Evolutionary conservation across 2,888 invertebrate species (phyloP), one percentile per base, ranked within the genome.

Genomic region (Drosophila kanekoi): DNA sequence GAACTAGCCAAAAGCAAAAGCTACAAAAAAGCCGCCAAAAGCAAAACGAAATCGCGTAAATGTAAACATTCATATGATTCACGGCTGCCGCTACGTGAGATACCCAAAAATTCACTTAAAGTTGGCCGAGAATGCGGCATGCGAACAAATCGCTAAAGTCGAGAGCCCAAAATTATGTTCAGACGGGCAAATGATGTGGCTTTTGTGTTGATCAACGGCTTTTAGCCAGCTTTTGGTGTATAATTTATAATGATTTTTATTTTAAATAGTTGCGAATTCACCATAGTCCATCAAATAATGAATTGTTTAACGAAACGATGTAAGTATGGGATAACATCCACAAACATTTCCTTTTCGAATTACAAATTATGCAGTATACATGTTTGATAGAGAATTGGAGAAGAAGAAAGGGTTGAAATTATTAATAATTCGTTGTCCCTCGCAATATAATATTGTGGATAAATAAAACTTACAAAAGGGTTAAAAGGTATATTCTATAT

Each of bases 31-130:
- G 49, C 35, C 33, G 32, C 47, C 23, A 44, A 59, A 66, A 68
- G 38, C 49, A 43, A 63, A 76, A 64, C 58, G 32, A 61, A 67
- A 60, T 52, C 65, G 72, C 79, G 67, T 79, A 52, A 70, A 60
- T 61, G 64, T 70, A 72, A 81, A 67, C 54, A 72, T 63, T 56
- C 72, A 58, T 48, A 57, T 67, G 72, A 72, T 60, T 72, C 67
- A 66, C 70, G 65, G 47, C 51, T 44, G 23, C 58, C 56, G 47
- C 23, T 62, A 80, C 78, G 77, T 73, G 73, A 80, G 77, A 59
- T 60, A 59, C 10, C 44, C 20, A 62, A 62, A 57, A 49, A 40
- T 56, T 62, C 51, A 67, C 35, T 56, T 40, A 28, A 56, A 37
- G 20, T 44, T 68, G 45, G 45, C 69, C 28, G 56, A 75, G 77